phyloP scores from a whole-genome alignment of 2,113 vertebrate genomes.

The Hyla sarda region DNA sequence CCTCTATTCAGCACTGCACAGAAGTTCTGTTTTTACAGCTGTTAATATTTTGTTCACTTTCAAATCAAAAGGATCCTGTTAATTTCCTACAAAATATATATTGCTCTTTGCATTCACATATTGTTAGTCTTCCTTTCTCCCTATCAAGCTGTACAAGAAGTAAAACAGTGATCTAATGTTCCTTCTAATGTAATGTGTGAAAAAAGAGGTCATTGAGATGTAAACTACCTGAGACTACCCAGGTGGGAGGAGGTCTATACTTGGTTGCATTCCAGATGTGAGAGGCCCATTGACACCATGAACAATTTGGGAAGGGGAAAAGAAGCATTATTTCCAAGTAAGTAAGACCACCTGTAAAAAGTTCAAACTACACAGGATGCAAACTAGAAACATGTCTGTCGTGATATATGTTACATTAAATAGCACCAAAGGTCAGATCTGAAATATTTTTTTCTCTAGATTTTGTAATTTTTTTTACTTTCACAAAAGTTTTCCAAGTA shows the following conservation, averaged over 20 bases:
- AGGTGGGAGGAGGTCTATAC: slow-evolving; percentile 26
- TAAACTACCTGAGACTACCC: slow-evolving; percentile 34
- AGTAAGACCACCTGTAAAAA: slow-evolving; percentile 37
- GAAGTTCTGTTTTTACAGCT: slow-evolving; percentile 59
- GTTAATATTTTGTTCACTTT: slow-evolving; percentile 58
- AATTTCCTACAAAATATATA: slow-evolving; percentile 53
- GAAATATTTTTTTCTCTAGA: neutral
- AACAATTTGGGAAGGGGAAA: slow-evolving; percentile 22
- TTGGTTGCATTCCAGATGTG: slow-evolving; percentile 20
- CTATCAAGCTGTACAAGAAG: slow-evolving; percentile 23
- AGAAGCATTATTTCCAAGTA: slow-evolving; percentile 13
- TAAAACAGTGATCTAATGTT: slow-evolving; percentile 39
- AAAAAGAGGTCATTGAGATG: slow-evolving; percentile 22
- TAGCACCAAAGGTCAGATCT: neutral
- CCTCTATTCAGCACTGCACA: slow-evolving; percentile 53
- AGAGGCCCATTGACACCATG: slow-evolving; percentile 16
- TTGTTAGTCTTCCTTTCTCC: slow-evolving; percentile 49
- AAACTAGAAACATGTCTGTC: neutral
- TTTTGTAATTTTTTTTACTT: neutral
- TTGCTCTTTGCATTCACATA: slow-evolving; percentile 40
- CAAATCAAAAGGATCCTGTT: slow-evolving; percentile 57
- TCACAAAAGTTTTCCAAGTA: neutral
- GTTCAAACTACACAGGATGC: neutral
- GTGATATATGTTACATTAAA: neutral
- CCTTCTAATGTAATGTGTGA: slow-evolving; percentile 41